phyloP scores from a whole-genome alignment of 1,140 invertebrate species.

The Stegodyphus mimosarum region DNA sequence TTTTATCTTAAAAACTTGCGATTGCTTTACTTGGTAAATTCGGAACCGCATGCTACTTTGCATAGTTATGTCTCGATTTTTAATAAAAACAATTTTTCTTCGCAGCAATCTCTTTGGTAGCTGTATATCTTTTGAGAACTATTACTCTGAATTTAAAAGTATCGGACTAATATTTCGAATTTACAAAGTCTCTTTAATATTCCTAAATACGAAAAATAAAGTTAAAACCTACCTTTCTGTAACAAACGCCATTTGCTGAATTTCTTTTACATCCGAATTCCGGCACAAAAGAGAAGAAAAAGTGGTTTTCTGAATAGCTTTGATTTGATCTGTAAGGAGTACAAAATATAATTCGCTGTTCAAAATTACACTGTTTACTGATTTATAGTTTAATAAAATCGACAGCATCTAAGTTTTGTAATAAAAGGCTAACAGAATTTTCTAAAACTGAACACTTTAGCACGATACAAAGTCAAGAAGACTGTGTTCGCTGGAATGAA shows the following conservation, averaged over 20 bases:
- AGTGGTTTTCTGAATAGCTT: constrained; percentile 85
- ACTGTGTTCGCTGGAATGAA: background rate
- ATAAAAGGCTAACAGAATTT: background rate
- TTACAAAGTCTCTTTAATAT: no score
- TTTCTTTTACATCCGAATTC: constrained; percentile 43
- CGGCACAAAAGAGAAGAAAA: constrained; percentile 55
- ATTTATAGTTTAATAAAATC: background rate
- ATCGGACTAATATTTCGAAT: no score
- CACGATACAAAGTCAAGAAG: background rate
- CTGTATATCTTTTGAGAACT: no score
- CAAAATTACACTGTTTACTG: no score
- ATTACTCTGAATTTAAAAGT: no score
- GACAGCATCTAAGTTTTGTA: background rate
- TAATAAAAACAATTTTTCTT: no score
- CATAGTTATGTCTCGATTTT: no score
- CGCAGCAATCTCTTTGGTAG: no score
- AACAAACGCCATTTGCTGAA: constrained; percentile 29
- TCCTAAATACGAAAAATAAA: no score
- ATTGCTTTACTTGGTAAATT: no score
- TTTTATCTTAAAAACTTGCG: no score
- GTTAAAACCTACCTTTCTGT: constrained; percentile 18
- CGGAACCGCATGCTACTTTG: no score
- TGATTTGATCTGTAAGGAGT: constrained; percentile 75
- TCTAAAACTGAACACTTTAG: background rate
- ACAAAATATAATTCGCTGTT: background rate